These are phyloP conservation scores for Brachionus manjavacas DNA, from an alignment of 1,140 invertebrate genomes.

Conservation along the genomic window DNA sequence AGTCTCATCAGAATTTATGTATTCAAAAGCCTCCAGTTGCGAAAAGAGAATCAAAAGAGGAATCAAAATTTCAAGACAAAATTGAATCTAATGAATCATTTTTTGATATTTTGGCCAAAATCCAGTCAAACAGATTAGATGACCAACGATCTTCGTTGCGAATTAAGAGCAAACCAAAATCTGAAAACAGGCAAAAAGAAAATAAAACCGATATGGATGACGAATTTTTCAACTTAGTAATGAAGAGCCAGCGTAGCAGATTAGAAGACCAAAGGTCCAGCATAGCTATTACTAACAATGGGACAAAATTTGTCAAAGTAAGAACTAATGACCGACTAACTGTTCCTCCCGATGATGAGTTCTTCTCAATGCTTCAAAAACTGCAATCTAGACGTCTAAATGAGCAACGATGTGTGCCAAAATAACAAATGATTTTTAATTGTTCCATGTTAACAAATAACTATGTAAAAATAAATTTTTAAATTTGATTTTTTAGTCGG, in stretches of 20 bases:
- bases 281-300: not conserved
- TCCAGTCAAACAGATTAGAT: conserved; percentile 19
- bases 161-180: conserved; percentile 41
- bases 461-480: not conserved
- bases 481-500: no score
- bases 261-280: conserved; percentile 33
- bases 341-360: conserved; percentile 78
- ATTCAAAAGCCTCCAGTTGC: not conserved
- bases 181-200: not conserved
- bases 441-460: not conserved
- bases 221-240: conserved; percentile 22
- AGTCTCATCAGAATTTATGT: conserved; percentile 33
- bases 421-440: conserved; percentile 24
- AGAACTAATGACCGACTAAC: not conserved
- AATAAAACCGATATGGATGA: not conserved
- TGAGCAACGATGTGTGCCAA: conserved; percentile 53
- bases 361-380: conserved; percentile 84
- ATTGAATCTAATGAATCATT: conserved; percentile 65
- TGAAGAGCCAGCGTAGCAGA: not conserved
- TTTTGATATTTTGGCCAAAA: conserved; percentile 32
- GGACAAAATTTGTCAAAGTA: not conserved
- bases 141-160: conserved; percentile 46
- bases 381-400: conserved; percentile 75
- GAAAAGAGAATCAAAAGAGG: not conserved
- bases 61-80: no score